These are phyloP conservation scores for Ciona savignyi DNA, from an alignment of 23 tunicate genomes.

Conservation along the genomic window DNA sequence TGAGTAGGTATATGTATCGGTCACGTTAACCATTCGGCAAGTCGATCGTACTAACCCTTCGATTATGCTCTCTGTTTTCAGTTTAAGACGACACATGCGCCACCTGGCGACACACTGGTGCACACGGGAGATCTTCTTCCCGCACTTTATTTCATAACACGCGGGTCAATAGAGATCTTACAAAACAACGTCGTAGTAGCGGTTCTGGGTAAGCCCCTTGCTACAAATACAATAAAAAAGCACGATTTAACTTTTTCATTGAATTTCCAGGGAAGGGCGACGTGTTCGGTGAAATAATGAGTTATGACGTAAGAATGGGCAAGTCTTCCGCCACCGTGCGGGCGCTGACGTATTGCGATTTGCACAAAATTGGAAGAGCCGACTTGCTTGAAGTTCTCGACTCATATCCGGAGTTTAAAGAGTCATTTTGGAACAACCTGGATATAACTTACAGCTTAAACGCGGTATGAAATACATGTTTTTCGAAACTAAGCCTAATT, in stretches of 20 bases:
- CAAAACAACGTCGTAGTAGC: slow-evolving; percentile 42
- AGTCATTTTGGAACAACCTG: slow-evolving; percentile 44
- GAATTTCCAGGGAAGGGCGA: slow-evolving; percentile 26
- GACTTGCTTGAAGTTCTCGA: slow-evolving; percentile 62
- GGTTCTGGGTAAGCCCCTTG: slow-evolving; percentile 30
- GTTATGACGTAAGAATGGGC: slow-evolving; percentile 21
- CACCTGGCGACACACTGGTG: slow-evolving; percentile 88
- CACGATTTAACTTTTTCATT: neutral
- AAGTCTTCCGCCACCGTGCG: slow-evolving; percentile 61
- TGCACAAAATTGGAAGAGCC: slow-evolving; percentile 41
- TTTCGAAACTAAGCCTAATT: too few species aligned
- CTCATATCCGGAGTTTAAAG: slow-evolving; percentile 38
- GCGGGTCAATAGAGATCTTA: slow-evolving; percentile 66
- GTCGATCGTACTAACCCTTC: too few species aligned
- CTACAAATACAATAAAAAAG: too few species aligned
- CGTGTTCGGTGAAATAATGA: slow-evolving; percentile 58
- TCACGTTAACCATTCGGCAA: too few species aligned
- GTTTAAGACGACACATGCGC: slow-evolving; percentile 86
- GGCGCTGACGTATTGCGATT: slow-evolving; percentile 76
- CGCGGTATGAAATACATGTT: slow-evolving; percentile 10
- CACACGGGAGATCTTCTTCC: slow-evolving; percentile 74
- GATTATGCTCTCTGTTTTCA: too few species aligned
- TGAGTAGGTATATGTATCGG: too few species aligned
- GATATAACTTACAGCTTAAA: slow-evolving; percentile 43
- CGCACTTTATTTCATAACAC: slow-evolving; percentile 52